Evolutionary conservation across 1,140 invertebrate genomes (phyloP), one percentile per base, ranked within the genome.

Genomic region (Apis laboriosa): DNA sequence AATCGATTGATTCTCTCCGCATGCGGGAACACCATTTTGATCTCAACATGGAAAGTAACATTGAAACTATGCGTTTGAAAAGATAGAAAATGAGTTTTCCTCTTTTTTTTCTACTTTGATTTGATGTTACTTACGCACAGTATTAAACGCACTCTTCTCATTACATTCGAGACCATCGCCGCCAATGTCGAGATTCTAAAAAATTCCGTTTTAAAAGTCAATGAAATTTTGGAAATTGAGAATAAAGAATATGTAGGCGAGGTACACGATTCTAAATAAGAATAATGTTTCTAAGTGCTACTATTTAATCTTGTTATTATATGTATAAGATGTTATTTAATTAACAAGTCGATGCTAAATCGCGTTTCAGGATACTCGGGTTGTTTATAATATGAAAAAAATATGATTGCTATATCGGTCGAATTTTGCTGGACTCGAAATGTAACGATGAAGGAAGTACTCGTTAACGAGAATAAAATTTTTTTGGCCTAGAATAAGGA

Each of bases 281-380:
- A 93, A 91, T 90, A 86, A 91, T 91, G 89, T 94, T 93, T 93
- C 92, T 91, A 92, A 94, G 90, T 90, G 91, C 90, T 93, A 92
- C 92, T 88, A 90, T 92, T 94, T 92, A 92, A 93, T 91, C 91
- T 94, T 94, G 93, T 94, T 94, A 93, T 94, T 94, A 94, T 94
- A 94, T 94, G 93, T 91, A 94, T 94, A 94, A 94, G 94, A 88
- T 88, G 91, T 94, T 94, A 94, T 90, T 92, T 90, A 90, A 87
- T 91, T 84, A 82, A 85, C 76, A 85, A 88, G 85, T 34, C 80
- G 87, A 86, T 82, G 89, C 72, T 86, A 77, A 87, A 84, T 90
- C 84, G 82, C 85, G 88, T 89, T 89, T 83, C 78, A 79, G 81
- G 61, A 88, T 84, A 68, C 80, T 88, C 70, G 55, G 49, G 83